phyloP scores from a whole-genome alignment of 35 echinoderm and acorn worm species.

The Patiria miniata region DNA sequence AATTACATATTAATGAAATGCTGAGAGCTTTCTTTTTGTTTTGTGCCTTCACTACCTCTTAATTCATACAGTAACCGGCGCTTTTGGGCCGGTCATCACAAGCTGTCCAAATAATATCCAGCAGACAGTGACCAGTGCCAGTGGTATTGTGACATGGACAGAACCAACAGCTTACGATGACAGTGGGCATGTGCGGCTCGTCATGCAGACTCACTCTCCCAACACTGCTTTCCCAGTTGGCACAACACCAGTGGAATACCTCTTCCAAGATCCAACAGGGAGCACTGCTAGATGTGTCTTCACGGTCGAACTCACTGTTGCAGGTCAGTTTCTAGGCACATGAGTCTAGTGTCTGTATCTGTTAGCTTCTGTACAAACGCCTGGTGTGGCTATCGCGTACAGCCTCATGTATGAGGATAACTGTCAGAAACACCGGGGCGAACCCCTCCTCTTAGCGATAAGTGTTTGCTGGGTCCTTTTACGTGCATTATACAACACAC shows the following conservation, averaged over 20 bases:
- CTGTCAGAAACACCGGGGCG: too few species aligned
- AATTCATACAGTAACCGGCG: background rate
- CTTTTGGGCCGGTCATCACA: constrained; percentile 14
- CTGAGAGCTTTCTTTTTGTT: too few species aligned
- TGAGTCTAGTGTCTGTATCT: too few species aligned
- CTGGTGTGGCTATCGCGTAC: too few species aligned
- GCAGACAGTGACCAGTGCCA: background rate
- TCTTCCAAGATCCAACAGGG: constrained; percentile 21
- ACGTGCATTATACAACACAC: too few species aligned
- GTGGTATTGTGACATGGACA: constrained; percentile 42
- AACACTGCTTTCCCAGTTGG: constrained; percentile 40
- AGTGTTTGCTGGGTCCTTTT: too few species aligned
- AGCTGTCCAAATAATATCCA: constrained; percentile 33
- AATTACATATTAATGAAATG: too few species aligned
- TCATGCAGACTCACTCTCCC: constrained; percentile 21
- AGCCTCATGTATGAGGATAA: too few species aligned
- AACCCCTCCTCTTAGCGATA: too few species aligned
- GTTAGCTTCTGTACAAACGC: too few species aligned
- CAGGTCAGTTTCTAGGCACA: constrained; percentile 22
- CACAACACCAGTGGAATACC: constrained; percentile 20
- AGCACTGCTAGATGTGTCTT: constrained; percentile 20
- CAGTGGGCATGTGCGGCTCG: constrained; percentile 4
- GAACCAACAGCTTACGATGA: constrained; percentile 35
- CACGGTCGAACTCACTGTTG: constrained; percentile 17
- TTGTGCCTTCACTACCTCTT: background rate